These are phyloP conservation scores for Cepphus grylle DNA, from an alignment of 2,113 vertebrate species.

Conservation along the genomic window DNA sequence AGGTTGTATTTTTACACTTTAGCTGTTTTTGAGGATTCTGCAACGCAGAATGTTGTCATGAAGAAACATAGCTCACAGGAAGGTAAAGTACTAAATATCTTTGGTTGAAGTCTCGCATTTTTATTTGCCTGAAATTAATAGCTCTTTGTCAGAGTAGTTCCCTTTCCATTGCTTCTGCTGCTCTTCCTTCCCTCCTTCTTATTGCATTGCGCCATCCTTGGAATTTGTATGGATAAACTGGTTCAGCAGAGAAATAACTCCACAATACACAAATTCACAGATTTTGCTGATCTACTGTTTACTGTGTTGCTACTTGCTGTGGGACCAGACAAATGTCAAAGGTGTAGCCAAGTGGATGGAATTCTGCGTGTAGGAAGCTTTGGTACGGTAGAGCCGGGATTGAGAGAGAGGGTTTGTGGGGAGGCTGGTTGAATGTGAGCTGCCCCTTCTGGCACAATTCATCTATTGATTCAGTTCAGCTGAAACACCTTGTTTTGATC, in stretches of 20 bases:
- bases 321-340: neutral
- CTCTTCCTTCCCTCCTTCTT: neutral
- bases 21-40: neutral
- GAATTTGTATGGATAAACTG: neutral
- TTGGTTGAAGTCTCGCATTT: neutral
- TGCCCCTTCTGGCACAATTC: neutral
- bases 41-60: neutral
- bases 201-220: neutral
- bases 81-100: neutral
- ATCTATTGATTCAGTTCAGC: neutral
- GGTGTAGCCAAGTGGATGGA: neutral
- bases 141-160: neutral
- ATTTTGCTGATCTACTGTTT: neutral
- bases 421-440: neutral
- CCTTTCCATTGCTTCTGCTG: neutral
- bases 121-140: neutral
- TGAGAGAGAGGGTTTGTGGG: neutral
- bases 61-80: neutral
- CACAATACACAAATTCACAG: neutral
- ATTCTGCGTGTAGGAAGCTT: neutral
- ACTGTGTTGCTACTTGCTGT: neutral
- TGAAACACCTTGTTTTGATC: neutral
- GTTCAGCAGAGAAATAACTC: neutral
- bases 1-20: neutral
- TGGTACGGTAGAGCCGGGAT: neutral